A percentile compares a stretch with the other conserved stretches of the same genome.
phyloP scores from a whole-genome alignment of 2,888 invertebrate genomes.

The Dinocampus coccinellae region DNA sequence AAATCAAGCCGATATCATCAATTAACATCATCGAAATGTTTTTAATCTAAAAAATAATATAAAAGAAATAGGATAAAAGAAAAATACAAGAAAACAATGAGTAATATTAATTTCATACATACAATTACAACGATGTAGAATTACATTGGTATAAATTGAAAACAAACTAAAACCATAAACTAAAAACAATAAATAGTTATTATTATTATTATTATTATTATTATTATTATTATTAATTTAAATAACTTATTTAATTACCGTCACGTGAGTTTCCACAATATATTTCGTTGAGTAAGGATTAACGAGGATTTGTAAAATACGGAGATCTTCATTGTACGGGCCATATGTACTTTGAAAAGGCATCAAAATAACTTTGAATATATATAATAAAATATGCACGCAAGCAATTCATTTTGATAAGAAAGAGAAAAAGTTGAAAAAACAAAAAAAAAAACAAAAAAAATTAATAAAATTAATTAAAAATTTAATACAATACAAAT shows the following conservation, averaged over 20 bases:
- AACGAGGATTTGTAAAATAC: neutral
- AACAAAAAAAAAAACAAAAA: neutral
- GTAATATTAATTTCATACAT: no score
- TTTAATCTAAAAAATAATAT: neutral
- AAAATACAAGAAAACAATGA: no score
- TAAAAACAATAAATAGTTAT: no score
- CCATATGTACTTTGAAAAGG: neutral
- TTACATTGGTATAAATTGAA: no score
- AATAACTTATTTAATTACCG: neutral
- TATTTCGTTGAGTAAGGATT: neutral
- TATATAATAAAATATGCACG: neutral
- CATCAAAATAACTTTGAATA: neutral
- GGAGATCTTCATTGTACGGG: neutral
- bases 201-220: no score
- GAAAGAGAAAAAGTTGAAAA: neutral
- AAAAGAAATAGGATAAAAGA: no score
- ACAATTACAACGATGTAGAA: no score
- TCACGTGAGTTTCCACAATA: neutral
- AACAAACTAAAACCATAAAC: no score
- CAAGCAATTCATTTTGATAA: constrained; percentile 1
- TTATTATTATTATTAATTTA: neutral
- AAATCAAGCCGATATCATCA: constrained; percentile 8
- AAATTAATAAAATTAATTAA: neutral
- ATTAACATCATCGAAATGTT: constrained; percentile 27
- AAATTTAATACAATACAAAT: neutral